Conservation (phyloP, 2,888 invertebrate species). For the Drymonia ruficornis region DNA sequence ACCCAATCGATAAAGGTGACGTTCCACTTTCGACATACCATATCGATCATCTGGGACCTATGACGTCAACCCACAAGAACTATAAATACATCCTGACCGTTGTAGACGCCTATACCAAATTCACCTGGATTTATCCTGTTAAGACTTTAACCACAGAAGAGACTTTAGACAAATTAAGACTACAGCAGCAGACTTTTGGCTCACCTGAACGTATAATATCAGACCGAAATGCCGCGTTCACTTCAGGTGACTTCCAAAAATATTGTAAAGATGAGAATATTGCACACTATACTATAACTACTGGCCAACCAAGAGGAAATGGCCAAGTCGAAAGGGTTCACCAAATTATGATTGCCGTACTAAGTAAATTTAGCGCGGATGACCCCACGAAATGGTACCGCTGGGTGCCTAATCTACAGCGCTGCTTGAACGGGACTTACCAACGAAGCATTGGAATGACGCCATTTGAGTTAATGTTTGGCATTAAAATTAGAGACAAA, state of each 20-base stretch:
- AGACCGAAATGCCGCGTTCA: conserved; percentile 10
- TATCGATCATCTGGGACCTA: conserved; percentile 10
- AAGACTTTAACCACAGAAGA: conserved; percentile 8
- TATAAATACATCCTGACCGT: conserved; percentile 10
- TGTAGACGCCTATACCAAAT: conserved; percentile 9
- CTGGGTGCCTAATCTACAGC: conserved; percentile 10
- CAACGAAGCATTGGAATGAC: conserved; percentile 29
- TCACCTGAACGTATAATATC: conserved; percentile 6
- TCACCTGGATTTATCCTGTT: conserved; percentile 10
- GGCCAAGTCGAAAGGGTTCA: conserved; percentile 12
- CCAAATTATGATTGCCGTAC: conserved; percentile 15
- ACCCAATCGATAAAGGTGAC: conserved; percentile 11
- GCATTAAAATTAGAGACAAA: conserved; percentile 25
- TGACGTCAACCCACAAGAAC: conserved; percentile 6
- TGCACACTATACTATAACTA: conserved; percentile 7
- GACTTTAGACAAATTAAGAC: conserved; percentile 3
- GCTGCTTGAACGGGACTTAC: conserved; percentile 26
- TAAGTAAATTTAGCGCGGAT: conserved; percentile 25
- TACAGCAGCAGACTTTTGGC: conserved; percentile 11
- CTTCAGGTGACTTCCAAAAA: conserved; percentile 6
- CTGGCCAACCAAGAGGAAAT: no score
- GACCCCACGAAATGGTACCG: conserved; percentile 16
- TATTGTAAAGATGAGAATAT: conserved; percentile 8
- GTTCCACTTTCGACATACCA: conserved; percentile 7
- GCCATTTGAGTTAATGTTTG: conserved; percentile 22